These are phyloP conservation scores for Ostrea denselamellosa DNA, from an alignment of 1,140 invertebrate genomes.

Conservation along the genomic window DNA sequence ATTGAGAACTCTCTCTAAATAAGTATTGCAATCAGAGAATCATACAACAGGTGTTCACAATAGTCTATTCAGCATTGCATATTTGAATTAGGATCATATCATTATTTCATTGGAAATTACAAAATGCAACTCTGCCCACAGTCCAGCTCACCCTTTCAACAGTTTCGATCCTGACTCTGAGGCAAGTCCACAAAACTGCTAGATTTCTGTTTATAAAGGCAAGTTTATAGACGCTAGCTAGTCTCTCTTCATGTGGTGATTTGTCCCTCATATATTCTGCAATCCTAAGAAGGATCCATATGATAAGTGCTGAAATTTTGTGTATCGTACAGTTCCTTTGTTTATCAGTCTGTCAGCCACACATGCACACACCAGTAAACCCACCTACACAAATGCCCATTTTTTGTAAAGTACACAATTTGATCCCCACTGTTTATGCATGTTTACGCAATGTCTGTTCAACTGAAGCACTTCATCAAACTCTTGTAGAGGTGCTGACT, in stretches of 20 bases:
- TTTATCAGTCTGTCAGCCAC: neutral
- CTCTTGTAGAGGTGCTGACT: too few species aligned
- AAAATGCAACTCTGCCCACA: neutral
- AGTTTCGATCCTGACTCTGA: neutral
- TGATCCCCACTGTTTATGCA: too few species aligned
- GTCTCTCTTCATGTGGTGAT: neutral
- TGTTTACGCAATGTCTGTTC: too few species aligned
- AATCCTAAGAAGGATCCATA: neutral
- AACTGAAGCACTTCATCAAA: too few species aligned
- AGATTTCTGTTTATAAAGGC: conserved; percentile 1
- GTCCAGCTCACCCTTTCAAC: neutral
- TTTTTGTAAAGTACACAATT: too few species aligned
- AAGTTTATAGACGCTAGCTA: conserved; percentile 32
- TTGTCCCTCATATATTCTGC: neutral
- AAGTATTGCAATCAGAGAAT: too few species aligned
- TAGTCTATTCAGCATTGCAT: too few species aligned
- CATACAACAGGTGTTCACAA: too few species aligned
- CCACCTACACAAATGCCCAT: neutral
- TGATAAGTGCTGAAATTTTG: neutral
- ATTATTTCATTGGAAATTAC: neutral
- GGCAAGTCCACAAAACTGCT: conserved; percentile 1
- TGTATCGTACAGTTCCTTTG: neutral
- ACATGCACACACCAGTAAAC: neutral
- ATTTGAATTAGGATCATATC: neutral
- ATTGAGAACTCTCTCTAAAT: too few species aligned